Evolutionary conservation across 2,113 vertebrate species (phyloP).

Genomic region (Otus sunia): DNA sequence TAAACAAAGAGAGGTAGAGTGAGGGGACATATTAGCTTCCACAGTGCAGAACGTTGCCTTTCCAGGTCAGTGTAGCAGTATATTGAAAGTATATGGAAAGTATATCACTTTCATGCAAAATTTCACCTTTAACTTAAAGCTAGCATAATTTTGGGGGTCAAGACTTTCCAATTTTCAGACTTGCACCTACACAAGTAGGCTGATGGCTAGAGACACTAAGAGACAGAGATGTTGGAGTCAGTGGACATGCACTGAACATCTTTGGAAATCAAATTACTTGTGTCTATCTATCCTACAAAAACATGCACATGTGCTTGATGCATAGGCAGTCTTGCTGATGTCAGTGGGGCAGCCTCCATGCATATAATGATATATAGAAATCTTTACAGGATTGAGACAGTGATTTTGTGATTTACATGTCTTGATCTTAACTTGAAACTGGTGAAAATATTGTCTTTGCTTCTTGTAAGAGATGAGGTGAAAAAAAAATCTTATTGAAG

Average conservation of each 20-base stretch:
- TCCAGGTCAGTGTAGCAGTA: background rate
- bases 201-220: background rate
- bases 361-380: background rate
- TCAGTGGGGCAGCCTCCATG: background rate
- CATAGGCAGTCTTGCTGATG: background rate
- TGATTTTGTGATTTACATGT: background rate
- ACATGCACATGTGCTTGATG: background rate
- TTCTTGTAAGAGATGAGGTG: background rate
- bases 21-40: background rate
- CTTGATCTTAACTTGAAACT: background rate
- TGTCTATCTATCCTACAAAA: background rate
- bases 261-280: background rate
- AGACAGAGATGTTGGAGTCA: background rate
- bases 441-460: background rate
- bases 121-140: background rate
- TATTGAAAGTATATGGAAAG: too few relatives aligned
- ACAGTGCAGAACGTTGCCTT: background rate
- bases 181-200: background rate
- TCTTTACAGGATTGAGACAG: background rate
- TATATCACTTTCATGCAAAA: background rate
- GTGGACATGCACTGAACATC: background rate
- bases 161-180: background rate
- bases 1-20: background rate
- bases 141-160: background rate
- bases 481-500: background rate